Evolutionary conservation across 2,113 vertebrate genomes (phyloP).

Genomic region (Oryzias melastigma): DNA sequence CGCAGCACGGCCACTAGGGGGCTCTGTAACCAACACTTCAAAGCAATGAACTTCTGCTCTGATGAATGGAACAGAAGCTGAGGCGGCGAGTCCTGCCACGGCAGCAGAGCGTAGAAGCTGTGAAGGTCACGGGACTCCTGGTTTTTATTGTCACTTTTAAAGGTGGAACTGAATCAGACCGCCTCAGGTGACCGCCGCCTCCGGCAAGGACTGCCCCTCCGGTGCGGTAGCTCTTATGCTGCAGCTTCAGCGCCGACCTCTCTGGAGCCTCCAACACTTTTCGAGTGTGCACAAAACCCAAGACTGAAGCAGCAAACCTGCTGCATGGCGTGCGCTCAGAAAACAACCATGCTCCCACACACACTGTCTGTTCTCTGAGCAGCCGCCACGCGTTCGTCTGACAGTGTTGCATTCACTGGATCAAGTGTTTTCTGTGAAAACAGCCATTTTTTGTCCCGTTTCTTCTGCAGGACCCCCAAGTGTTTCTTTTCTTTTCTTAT

Average conservation of each 20-base stretch:
- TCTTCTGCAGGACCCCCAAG: conserved; percentile 67
- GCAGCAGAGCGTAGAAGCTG: neutral
- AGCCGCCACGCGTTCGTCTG: too few species aligned
- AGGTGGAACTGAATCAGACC: conserved; percentile 33
- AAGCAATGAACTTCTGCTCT: neutral
- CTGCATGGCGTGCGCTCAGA: neutral
- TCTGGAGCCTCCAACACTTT: too few species aligned
- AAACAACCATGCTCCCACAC: neutral
- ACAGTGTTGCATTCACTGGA: conserved; percentile 17
- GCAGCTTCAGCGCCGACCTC: too few species aligned
- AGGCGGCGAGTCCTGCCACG: too few species aligned
- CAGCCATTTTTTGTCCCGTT: conserved; percentile 64
- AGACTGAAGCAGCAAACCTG: neutral
- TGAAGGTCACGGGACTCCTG: neutral
- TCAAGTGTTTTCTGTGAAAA: conserved; percentile 84
- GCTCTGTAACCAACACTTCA: neutral
- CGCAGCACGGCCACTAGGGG: conserved; percentile 73
- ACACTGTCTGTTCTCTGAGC: too few species aligned
- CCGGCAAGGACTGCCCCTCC: too few species aligned
- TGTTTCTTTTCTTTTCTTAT: conserved; percentile 31
- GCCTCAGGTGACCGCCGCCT: conserved; percentile 21
- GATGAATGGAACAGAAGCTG: too few species aligned
- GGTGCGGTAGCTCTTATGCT: too few species aligned
- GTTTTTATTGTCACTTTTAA: conserved; percentile 50
- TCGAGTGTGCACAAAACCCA: too few species aligned